phyloP scores from a whole-genome alignment of 2,113 vertebrate species.

The Pterocles orientalis region DNA sequence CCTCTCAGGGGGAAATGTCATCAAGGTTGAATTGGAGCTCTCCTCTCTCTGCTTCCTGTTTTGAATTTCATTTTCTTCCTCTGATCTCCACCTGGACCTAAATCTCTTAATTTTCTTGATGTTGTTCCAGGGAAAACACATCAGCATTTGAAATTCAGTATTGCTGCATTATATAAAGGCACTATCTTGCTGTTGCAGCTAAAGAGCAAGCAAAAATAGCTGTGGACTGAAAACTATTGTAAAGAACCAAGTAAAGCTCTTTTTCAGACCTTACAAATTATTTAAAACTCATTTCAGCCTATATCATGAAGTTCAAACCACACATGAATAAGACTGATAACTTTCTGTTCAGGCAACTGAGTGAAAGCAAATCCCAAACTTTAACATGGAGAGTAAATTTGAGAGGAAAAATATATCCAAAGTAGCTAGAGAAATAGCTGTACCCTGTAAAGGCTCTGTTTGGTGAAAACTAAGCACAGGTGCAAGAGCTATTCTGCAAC shows the following conservation, averaged over 20 bases:
- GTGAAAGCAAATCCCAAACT: neutral
- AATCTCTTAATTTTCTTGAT: neutral
- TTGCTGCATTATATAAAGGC: conserved; percentile 11
- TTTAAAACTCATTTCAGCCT: neutral
- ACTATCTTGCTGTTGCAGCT: neutral
- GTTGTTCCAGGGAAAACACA: conserved; percentile 31
- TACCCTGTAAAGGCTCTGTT: neutral
- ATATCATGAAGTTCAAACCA: neutral
- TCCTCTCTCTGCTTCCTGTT: neutral
- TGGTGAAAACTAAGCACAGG: neutral
- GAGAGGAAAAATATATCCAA: neutral
- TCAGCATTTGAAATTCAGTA: neutral
- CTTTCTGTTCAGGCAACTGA: neutral
- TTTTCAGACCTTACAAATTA: neutral
- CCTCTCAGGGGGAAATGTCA: neutral
- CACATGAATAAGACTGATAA: neutral
- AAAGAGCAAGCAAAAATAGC: conserved; percentile 5
- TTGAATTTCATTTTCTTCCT: neutral
- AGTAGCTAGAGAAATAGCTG: neutral
- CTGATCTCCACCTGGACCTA: conserved; percentile 28
- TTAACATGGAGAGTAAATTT: neutral
- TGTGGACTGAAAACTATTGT: neutral
- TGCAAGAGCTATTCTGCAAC: neutral
- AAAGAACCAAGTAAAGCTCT: neutral
- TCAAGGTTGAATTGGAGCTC: neutral